These are phyloP conservation scores for Propsilocerus akamusi DNA, from an alignment of 1,140 invertebrate species.

Conservation along the genomic window DNA sequence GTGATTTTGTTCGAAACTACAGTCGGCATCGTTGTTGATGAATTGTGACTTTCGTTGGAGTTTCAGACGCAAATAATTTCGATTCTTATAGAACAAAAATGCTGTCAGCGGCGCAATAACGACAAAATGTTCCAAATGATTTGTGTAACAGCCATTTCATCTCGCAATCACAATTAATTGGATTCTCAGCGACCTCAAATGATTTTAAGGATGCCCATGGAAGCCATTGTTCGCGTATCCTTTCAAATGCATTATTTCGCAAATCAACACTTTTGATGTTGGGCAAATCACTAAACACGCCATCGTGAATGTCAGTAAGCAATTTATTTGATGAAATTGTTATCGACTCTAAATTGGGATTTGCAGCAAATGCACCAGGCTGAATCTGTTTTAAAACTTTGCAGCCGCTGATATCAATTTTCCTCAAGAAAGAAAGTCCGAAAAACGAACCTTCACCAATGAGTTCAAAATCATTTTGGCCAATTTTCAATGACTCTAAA, in stretches of 20 bases:
- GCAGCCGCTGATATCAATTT: conserved; percentile 55
- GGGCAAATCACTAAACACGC: conserved; percentile 47
- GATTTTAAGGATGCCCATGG: conserved; percentile 48
- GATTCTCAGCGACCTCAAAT: conserved; percentile 57
- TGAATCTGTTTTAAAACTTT: conserved; percentile 42
- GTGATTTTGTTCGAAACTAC: neutral
- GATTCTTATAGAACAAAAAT: neutral
- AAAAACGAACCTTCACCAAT: conserved; percentile 47
- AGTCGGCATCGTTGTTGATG: conserved; percentile 1
- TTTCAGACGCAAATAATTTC: neutral
- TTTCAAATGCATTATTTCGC: conserved; percentile 50
- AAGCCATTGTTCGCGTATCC: conserved; percentile 46
- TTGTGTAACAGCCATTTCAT: conserved; percentile 47
- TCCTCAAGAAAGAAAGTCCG: conserved; percentile 46
- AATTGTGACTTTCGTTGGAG: neutral
- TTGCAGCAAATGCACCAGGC: conserved; percentile 49
- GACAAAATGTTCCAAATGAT: neutral
- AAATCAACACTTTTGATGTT: conserved; percentile 49
- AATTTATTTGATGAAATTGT: conserved; percentile 52
- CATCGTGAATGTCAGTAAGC: conserved; percentile 43
- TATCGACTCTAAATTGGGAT: conserved; percentile 54
- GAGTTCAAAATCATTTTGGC: conserved; percentile 50
- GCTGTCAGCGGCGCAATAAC: neutral
- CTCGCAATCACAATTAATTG: conserved; percentile 53
- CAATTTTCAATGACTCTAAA: conserved; percentile 56